A percentile compares a stretch with the other conserved stretches of the same genome.
phyloP scores from a whole-genome alignment of 2,888 invertebrate genomes.

The Sphaerophoria taeniata region DNA sequence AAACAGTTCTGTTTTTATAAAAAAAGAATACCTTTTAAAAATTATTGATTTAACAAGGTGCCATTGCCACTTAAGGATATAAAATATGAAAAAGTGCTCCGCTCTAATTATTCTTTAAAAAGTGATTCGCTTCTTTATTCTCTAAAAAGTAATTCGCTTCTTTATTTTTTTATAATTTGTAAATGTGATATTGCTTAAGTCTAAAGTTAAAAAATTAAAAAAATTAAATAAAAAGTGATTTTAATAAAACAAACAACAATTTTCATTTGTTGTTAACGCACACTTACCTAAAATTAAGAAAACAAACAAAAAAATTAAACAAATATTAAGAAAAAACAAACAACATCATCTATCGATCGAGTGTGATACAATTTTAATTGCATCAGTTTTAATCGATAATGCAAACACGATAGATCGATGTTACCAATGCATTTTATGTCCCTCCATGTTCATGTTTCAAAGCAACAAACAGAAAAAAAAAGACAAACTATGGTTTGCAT shows the following conservation, averaged over 20 bases:
- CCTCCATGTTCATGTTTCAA: constrained; percentile 83
- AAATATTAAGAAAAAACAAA: constrained; percentile 33
- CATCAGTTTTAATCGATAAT: constrained; percentile 81
- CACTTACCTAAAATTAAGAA: constrained; percentile 52
- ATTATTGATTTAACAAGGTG: constrained; percentile 50
- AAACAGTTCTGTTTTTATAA: constrained; percentile 51
- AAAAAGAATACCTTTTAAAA: constrained; percentile 35
- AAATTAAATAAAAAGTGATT: constrained; percentile 35
- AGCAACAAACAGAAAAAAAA: constrained; percentile 81
- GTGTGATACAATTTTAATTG: constrained; percentile 73
- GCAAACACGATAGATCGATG: constrained; percentile 83
- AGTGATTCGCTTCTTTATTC: constrained; percentile 49
- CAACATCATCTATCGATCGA: constrained; percentile 67
- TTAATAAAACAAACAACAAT: constrained; percentile 51
- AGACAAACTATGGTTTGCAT: constrained; percentile 82
- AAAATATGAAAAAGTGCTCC: constrained; percentile 40
- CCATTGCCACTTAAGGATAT: constrained; percentile 57
- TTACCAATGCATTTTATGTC: constrained; percentile 83
- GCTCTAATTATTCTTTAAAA: constrained; percentile 26
- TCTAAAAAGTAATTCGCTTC: constrained; percentile 53
- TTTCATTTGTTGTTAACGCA: constrained; percentile 53
- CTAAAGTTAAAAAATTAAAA: constrained; percentile 32
- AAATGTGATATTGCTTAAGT: constrained; percentile 64
- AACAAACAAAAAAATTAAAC: constrained; percentile 38
- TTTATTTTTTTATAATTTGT: constrained; percentile 39